Conservation (phyloP, 1,140 invertebrate species). For the Lycorma delicatula region DNA sequence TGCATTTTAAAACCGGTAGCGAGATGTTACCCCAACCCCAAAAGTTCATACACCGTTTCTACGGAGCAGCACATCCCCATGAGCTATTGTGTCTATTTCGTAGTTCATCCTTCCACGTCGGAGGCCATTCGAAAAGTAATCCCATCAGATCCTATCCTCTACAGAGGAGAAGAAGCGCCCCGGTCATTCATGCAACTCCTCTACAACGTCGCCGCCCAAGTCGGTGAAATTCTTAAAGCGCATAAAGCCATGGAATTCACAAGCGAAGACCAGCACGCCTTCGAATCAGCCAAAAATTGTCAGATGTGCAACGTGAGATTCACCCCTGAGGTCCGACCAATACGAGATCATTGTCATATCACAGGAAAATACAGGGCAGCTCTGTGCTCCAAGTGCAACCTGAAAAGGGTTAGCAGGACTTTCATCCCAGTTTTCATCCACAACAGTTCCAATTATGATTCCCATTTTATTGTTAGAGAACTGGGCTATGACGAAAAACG, state of each 20-base stretch:
- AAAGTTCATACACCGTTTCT: neutral
- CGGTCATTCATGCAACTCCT: neutral
- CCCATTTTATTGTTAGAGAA: constrained; percentile 11
- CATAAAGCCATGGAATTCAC: neutral
- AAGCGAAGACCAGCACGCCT: neutral
- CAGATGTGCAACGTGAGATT: neutral
- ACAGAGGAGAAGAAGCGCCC: neutral
- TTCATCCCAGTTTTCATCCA: constrained; percentile 1
- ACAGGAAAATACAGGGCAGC: neutral
- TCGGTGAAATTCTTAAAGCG: neutral
- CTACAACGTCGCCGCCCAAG: neutral
- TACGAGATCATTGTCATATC: constrained; percentile 6
- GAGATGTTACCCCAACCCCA: neutral
- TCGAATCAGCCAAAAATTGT: neutral
- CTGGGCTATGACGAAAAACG: neutral
- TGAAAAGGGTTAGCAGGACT: neutral
- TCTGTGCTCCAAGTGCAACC: neutral
- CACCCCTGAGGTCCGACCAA: neutral
- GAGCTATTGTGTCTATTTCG: constrained; percentile 2
- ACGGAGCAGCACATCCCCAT: neutral
- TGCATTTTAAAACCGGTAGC: neutral
- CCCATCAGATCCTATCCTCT: constrained; percentile 1
- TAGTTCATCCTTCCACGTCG: neutral
- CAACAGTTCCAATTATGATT: constrained; percentile 8
- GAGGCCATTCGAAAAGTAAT: neutral